phyloP scores from a whole-genome alignment of 2,113 vertebrate genomes.

The Scomber japonicus region DNA sequence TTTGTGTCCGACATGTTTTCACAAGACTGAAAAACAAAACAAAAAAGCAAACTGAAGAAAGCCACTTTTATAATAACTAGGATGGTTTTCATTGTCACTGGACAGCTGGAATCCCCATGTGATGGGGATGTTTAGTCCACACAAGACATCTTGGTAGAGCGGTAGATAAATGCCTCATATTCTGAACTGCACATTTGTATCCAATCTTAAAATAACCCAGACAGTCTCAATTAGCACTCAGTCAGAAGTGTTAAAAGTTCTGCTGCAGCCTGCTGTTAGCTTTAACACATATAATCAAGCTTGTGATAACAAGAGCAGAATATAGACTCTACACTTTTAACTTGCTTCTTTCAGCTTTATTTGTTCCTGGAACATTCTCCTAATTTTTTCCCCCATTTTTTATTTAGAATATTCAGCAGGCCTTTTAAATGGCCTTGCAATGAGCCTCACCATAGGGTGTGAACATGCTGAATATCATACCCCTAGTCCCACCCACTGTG shows the following conservation, averaged over 20 bases:
- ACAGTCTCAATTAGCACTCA: neutral
- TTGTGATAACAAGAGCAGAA: neutral
- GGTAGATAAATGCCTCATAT: neutral
- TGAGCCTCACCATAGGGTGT: neutral
- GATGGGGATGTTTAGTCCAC: neutral
- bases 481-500: neutral
- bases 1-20: no score
- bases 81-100: neutral
- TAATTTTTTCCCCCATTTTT: no score
- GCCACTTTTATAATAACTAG: neutral
- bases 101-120: neutral
- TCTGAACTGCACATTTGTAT: neutral
- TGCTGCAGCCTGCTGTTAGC: neutral
- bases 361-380: no score
- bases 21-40: neutral
- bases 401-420: no score
- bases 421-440: neutral
- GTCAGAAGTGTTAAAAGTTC: neutral
- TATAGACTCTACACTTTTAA: no score
- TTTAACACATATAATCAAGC: no score
- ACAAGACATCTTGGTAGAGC: neutral
- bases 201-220: neutral
- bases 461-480: neutral
- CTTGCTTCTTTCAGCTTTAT: no score
- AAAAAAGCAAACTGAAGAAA: neutral